Percentiles rank a stretch among this genome's conserved stretches.
These are phyloP conservation scores for Clitarchus hookeri DNA, from an alignment of 2,888 invertebrate genomes.

Conservation along the genomic window DNA sequence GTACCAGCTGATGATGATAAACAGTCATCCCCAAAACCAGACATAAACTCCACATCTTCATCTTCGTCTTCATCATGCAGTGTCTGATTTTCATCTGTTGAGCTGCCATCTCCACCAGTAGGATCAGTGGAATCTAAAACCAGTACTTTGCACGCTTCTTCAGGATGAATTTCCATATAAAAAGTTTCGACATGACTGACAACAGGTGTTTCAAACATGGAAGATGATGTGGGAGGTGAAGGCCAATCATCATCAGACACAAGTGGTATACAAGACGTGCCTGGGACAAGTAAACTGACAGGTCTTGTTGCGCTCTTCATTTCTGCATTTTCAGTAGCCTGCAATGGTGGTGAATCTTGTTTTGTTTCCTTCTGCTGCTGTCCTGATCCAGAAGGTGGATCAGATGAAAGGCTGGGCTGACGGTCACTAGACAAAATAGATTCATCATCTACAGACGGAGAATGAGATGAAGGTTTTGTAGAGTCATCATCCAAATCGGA, in stretches of 20 bases:
- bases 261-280: constrained; percentile 74
- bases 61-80: constrained; percentile 63
- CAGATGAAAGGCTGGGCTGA: constrained; percentile 83
- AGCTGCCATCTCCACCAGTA: constrained; percentile 63
- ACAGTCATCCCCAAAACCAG: constrained; percentile 56
- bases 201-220: constrained; percentile 70
- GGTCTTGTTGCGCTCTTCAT: constrained; percentile 37
- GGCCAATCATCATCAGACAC: constrained; percentile 82
- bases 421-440: constrained; percentile 83
- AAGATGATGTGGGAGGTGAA: constrained; percentile 71
- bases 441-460: constrained; percentile 83
- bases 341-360: background rate
- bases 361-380: constrained; percentile 55
- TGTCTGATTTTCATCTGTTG: constrained; percentile 69
- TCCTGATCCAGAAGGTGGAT: constrained; percentile 76
- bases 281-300: constrained; percentile 46
- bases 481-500: constrained; percentile 75
- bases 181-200: constrained; percentile 80
- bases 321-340: background rate
- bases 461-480: constrained; percentile 82
- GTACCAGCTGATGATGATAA: constrained; percentile 65
- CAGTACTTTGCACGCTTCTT: constrained; percentile 76
- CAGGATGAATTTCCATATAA: constrained; percentile 75
- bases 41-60: constrained; percentile 51
- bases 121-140: constrained; percentile 70